Percentiles rank a stretch among this genome's conserved stretches.
Conservation (phyloP, 1,140 invertebrate genomes). For the Hormaphis cornu region DNA sequence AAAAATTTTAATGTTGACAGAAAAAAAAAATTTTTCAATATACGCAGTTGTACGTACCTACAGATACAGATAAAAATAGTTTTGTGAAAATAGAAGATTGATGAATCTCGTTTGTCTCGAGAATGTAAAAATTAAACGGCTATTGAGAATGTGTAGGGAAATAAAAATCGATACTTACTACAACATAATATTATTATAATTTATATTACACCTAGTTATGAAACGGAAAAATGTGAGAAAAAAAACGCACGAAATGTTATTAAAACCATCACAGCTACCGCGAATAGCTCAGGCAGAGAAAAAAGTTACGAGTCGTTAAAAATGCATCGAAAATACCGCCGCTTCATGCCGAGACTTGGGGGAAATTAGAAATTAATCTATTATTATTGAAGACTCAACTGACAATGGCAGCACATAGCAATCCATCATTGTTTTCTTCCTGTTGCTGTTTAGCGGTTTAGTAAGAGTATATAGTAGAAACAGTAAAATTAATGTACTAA, state of each 20-base stretch:
- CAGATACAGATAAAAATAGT: neutral
- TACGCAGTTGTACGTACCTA: neutral
- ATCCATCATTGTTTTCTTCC: constrained; percentile 22
- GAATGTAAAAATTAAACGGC: neutral
- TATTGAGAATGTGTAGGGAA: neutral
- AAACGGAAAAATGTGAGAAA: neutral
- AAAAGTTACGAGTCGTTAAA: constrained; percentile 20
- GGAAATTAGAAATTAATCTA: constrained; percentile 2
- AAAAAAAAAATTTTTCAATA: no score
- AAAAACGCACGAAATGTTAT: neutral
- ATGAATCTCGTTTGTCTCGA: constrained; percentile 2
- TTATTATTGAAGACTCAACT: constrained; percentile 25
- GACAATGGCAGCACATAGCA: constrained; percentile 17
- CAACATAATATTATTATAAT: no score
- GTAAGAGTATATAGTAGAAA: no score
- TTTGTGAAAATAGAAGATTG: constrained; percentile 2
- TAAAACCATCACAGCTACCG: neutral
- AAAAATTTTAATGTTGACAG: no score
- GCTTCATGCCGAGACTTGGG: neutral
- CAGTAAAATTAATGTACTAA: constrained; percentile 12
- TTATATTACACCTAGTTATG: neutral
- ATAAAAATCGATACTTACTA: constrained; percentile 26
- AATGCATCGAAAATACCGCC: constrained; percentile 3
- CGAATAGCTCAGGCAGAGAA: neutral
- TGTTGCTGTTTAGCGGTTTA: neutral